phyloP scores from a whole-genome alignment of 2,888 invertebrate genomes.

The Leptinotarsa peninsularis region DNA sequence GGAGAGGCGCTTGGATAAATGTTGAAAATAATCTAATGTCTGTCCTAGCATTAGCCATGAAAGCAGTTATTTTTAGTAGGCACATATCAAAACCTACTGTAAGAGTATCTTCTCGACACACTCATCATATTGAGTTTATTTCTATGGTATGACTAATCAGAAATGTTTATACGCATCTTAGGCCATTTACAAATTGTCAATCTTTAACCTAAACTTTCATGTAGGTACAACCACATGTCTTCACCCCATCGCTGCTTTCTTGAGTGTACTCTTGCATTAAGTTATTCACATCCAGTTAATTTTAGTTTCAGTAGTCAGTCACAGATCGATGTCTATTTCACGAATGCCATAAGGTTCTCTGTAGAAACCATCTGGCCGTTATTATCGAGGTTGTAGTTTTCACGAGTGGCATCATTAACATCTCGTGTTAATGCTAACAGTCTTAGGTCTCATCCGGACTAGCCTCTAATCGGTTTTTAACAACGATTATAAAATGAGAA shows the following conservation, averaged over 20 bases:
- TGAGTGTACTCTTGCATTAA: not conserved
- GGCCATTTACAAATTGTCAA: too few relatives aligned
- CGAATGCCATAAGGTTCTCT: conserved; percentile 11
- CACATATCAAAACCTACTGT: too few relatives aligned
- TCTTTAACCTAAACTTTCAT: not conserved
- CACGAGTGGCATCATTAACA: conserved; percentile 13
- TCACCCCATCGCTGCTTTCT: not conserved
- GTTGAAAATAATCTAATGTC: too few relatives aligned
- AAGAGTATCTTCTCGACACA: too few relatives aligned
- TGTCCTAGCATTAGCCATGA: too few relatives aligned
- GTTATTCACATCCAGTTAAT: not conserved
- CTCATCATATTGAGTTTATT: too few relatives aligned
- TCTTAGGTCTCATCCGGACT: not conserved
- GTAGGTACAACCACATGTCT: not conserved
- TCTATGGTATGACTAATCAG: too few relatives aligned
- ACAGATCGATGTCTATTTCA: conserved; percentile 2
- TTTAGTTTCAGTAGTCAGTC: not conserved
- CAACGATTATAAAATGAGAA: not conserved
- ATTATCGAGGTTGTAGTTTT: conserved; percentile 4
- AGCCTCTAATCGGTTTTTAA: not conserved
- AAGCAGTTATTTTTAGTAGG: too few relatives aligned
- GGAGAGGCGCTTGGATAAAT: too few relatives aligned
- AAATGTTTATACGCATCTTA: too few relatives aligned
- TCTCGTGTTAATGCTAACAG: not conserved
- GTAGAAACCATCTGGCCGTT: conserved; percentile 10